Conservation (phyloP, 2,797 vertebrate species). For the Pseudochirops cupreus region DNA sequence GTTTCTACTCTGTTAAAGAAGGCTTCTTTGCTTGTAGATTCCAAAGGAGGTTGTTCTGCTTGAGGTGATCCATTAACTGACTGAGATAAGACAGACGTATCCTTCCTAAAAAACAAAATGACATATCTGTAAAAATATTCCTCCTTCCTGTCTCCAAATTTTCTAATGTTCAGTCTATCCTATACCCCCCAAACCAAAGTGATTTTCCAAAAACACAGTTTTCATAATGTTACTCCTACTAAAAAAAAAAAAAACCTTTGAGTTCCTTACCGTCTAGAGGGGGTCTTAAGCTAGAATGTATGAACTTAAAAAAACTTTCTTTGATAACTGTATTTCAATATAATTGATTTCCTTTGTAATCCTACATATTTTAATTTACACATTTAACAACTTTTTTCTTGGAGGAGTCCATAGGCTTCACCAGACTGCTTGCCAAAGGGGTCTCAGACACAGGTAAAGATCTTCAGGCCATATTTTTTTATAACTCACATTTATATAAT, state of each 20-base stretch:
- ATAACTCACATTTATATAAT: background rate
- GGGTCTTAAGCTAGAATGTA: background rate
- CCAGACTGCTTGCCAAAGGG: background rate
- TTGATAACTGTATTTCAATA: background rate
- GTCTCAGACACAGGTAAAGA: background rate
- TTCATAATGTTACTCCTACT: constrained; percentile 21
- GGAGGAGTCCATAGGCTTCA: background rate
- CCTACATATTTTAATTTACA: background rate
- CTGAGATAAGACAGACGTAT: constrained; percentile 70
- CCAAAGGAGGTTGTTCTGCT: constrained; percentile 82
- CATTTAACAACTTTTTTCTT: background rate
- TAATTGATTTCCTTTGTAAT: background rate
- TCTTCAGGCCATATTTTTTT: background rate
- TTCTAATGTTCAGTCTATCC: background rate
- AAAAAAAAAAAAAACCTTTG: background rate
- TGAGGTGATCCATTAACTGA: constrained; percentile 84
- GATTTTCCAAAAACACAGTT: constrained; percentile 46
- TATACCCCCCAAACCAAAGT: background rate
- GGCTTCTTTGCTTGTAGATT: constrained; percentile 93
- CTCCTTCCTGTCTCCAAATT: background rate
- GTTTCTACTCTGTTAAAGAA: constrained; percentile 95
- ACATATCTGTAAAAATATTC: constrained; percentile 21
- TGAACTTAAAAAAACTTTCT: background rate
- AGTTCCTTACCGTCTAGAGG: background rate
- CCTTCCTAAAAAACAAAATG: constrained; percentile 84